Evolutionary conservation across 2,888 invertebrate species (phyloP).

Genomic region (Drosophila diplacantha): DNA sequence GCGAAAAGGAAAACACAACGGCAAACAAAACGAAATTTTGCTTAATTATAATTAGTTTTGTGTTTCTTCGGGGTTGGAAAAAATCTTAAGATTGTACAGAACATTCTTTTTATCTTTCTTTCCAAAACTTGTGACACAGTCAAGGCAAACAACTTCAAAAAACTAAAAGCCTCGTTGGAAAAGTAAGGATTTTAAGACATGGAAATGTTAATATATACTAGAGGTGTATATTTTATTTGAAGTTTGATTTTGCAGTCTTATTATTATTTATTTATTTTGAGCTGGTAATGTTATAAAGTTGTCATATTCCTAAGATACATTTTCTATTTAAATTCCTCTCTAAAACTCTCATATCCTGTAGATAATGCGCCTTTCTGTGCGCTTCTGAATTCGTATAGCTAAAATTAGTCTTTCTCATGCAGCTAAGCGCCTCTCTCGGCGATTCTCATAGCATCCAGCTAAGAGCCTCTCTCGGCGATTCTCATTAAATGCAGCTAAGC

Average conservation of each 20-base stretch:
- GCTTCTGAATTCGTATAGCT: no score
- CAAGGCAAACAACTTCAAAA: background rate
- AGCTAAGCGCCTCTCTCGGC: background rate
- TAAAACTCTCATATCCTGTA: background rate
- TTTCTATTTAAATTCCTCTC: background rate
- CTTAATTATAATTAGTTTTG: slow-evolving; percentile 60
- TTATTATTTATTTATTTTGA: no score
- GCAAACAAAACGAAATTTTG: slow-evolving; percentile 54
- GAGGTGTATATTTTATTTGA: background rate
- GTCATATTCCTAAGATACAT: no score
- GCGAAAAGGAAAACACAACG: slow-evolving; percentile 1
- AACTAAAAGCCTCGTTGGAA: background rate
- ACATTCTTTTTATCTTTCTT: background rate
- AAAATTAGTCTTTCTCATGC: no score
- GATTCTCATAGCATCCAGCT: no score
- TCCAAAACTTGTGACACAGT: background rate
- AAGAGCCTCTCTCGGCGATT: no score
- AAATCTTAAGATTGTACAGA: background rate
- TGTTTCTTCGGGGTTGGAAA: slow-evolving; percentile 11
- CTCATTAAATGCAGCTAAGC: no score
- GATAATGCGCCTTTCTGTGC: background rate
- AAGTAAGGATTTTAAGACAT: background rate
- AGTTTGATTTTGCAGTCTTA: background rate
- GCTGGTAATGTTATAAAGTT: no score
- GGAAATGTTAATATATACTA: background rate